A percentile compares a stretch with the other conserved stretches of the same genome.
phyloP scores from a whole-genome alignment of 2,888 invertebrate genomes.

The Trissolcus japonicus region DNA sequence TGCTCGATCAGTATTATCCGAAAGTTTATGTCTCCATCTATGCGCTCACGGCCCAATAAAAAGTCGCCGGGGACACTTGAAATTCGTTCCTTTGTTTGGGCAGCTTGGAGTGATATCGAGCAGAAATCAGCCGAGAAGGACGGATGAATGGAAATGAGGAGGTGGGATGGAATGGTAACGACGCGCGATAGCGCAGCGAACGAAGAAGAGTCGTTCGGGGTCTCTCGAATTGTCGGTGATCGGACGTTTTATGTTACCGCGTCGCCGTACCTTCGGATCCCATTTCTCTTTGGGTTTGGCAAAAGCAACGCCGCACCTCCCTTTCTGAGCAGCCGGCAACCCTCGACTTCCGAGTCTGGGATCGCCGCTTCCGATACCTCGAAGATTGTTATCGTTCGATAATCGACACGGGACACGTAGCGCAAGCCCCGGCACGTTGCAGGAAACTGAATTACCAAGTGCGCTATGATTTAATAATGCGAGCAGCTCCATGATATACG shows the following conservation, averaged over 20 bases:
- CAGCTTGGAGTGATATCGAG: constrained; percentile 30
- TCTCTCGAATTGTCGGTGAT: constrained; percentile 35
- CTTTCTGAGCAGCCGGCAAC: constrained; percentile 42
- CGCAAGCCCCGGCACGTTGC: constrained; percentile 62
- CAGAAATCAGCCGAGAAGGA: constrained; percentile 26
- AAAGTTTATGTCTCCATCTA: constrained; percentile 46
- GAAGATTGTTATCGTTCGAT: constrained; percentile 69
- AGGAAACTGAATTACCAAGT: constrained; percentile 69
- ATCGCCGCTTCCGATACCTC: constrained; percentile 60
- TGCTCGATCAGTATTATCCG: constrained; percentile 20
- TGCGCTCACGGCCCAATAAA: constrained; percentile 21
- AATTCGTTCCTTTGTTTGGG: constrained; percentile 38
- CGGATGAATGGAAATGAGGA: constrained; percentile 41
- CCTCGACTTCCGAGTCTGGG: constrained; percentile 51
- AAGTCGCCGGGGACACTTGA: constrained; percentile 25
- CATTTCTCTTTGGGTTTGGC: constrained; percentile 46
- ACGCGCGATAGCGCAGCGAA: constrained; percentile 12
- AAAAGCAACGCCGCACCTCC: constrained; percentile 32
- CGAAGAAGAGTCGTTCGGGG: constrained; percentile 13
- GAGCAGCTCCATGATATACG: constrained; percentile 55
- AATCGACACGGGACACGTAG: constrained; percentile 70
- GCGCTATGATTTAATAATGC: constrained; percentile 70
- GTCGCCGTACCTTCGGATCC: constrained; percentile 27
- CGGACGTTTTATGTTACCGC: constrained; percentile 49
- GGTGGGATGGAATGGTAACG: constrained; percentile 25